phyloP scores from a whole-genome alignment of 2,113 vertebrate genomes.

The Motacilla tschutschensis region DNA sequence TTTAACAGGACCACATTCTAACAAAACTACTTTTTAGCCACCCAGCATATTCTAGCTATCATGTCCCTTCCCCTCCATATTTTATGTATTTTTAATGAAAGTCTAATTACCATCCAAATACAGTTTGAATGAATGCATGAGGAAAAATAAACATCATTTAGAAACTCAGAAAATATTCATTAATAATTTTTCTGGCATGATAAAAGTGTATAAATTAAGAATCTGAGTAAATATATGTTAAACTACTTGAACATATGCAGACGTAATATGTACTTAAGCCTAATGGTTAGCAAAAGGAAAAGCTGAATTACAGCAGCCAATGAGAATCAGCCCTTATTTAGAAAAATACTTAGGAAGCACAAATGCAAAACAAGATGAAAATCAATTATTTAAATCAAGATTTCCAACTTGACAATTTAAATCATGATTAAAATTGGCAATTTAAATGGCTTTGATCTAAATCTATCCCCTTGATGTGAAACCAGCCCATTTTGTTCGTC shows the following conservation, averaged over 20 bases:
- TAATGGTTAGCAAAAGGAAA: neutral
- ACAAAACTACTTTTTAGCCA: neutral
- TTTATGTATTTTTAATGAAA: constrained; percentile 23
- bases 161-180: constrained; percentile 32
- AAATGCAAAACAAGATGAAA: constrained; percentile 42
- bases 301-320: neutral
- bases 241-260: neutral
- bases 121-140: neutral
- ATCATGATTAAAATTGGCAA: constrained; percentile 39
- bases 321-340: neutral
- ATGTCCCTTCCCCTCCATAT: neutral
- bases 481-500: constrained; percentile 2
- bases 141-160: constrained; percentile 6
- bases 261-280: neutral
- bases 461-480: neutral
- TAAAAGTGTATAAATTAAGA: neutral
- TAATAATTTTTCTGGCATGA: constrained; percentile 12
- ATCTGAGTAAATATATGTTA: constrained; percentile 22
- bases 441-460: constrained; percentile 31
- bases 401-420: constrained; percentile 33
- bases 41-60: neutral
- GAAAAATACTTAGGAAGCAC: constrained; percentile 22
- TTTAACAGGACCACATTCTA: neutral
- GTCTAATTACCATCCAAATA: neutral
- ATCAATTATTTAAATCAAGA: constrained; percentile 44